Base-by-base conservation (phyloP, 2,888 invertebrate genomes). In the Neoitamus cyanurus region DNA sequence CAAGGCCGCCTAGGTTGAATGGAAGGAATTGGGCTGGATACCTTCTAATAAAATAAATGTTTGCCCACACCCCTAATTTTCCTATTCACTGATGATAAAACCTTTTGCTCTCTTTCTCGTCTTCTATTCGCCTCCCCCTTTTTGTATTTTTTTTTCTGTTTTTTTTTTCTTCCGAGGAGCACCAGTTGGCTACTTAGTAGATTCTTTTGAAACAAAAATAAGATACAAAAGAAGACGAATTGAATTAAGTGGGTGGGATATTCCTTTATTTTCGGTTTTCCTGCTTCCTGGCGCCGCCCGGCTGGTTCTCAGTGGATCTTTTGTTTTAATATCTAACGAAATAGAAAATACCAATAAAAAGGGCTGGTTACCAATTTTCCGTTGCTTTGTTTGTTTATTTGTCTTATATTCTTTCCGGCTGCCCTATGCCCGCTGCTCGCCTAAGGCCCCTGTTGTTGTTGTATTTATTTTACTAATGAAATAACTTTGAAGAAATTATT, bases 1-100 rank as follows among this genome's bases (percentile, higher is more conserved):
- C 25, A 25, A 58, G 58, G 58, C 20, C 58, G 25, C 20, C 20
- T 58, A 9, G n/a, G 2, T 58, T 20, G 7, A 5, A 25, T n/a
- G 58, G 58, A 25, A 58, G 58, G 58, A 58, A 20, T 58, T 7
- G 25, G 75, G 42, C 37, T 75, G 75, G 42, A 46, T 75, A 42
- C 9, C 42, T 42, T 25, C 42, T 75, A 75, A 75, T 75, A 75
- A 75, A 75, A 75, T 75, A 75, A 75, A 75, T 75, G 37, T 75
- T 75, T 75, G 25, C 75, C 75, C 75, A 42, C 58, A 48, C 20
- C 42, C 42, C 25, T 28, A 75, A 42, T 70, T 75, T 75, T 75
- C 28, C 75, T 42, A 46, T 42, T 34, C 75, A 37, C 37, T 75
- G 75, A 75, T 75, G 34, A 75, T 75, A 75, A 75, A 42, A 75